Base-by-base conservation (phyloP, 2,113 vertebrate genomes). In the Pangasianodon gigas region DNA sequence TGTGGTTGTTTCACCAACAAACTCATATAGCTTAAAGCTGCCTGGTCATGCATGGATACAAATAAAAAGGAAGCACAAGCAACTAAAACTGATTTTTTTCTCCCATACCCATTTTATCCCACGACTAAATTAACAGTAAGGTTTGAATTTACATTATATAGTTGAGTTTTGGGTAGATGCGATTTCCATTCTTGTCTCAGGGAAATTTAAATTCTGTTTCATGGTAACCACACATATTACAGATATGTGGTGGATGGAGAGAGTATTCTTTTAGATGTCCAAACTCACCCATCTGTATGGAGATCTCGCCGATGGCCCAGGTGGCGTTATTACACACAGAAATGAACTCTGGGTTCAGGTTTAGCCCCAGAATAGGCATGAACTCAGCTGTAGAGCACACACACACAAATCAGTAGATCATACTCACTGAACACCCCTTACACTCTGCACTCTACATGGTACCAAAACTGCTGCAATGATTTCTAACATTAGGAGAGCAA, bases 241-340 rank as follows among this genome's bases (percentile, higher is more conserved):
- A 84, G 37, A 84, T 2, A 62, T 29, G 56, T 37, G 52, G 52
- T 58, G 9, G 32, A 58, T 58, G 32, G 32, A 26, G 3, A 7
- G 29, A 37, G 1, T 37, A 16, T 41, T 83, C 6, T 83, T 58
- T 83, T 21, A 58, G 81, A 24, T 56, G 62, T 29, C 0, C 2
- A 46, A 65, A 93, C 96, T 96, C 90, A 98, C 98, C 98, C 98
- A 99, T 99, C 94, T 99, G 98, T 97, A 99, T 99, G 91, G 98
- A 98, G 95, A 99, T 99, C 96, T 99, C 98, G 0, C 98, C 98
- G 0, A 99, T 99, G 93, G 98, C 98, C 98, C 98, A 99, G 71
- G 98, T 99, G 0, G 98, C 98, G 6, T 99, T 99, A 94, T 99
- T 99, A 93, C 98, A 99, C 13, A 99, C 98, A 0, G 98, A 99